Percentiles rank a stretch among this genome's conserved stretches.
These are phyloP conservation scores for Octopus bimaculoides DNA, from an alignment of 1,140 invertebrate species.

Conservation along the genomic window DNA sequence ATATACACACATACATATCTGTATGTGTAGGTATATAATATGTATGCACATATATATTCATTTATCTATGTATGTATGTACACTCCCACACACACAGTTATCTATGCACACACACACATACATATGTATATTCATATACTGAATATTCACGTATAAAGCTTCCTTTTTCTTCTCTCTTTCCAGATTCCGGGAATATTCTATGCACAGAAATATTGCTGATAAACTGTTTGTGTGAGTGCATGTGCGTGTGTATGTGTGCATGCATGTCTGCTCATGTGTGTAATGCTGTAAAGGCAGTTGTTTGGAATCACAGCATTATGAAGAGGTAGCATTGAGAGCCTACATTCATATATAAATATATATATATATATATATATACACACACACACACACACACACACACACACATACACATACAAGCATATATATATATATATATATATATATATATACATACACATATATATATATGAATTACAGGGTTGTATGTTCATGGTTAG, in stretches of 20 bases:
- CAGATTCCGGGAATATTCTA: neutral
- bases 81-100: neutral
- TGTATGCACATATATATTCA: no score
- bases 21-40: no score
- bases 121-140: neutral
- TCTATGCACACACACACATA: neutral
- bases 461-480: no score
- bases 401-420: neutral
- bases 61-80: no score
- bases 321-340: neutral
- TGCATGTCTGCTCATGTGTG: neutral
- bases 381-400: neutral
- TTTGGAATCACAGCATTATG: neutral
- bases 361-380: neutral
- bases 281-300: neutral
- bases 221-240: neutral
- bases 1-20: no score
- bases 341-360: neutral
- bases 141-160: neutral
- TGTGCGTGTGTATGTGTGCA: neutral
- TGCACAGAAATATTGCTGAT: neutral
- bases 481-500: no score
- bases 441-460: no score
- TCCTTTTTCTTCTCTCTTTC: neutral
- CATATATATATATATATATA: neutral